Conservation (phyloP, 2,888 invertebrate species). For the Megastigmus dorsalis region DNA sequence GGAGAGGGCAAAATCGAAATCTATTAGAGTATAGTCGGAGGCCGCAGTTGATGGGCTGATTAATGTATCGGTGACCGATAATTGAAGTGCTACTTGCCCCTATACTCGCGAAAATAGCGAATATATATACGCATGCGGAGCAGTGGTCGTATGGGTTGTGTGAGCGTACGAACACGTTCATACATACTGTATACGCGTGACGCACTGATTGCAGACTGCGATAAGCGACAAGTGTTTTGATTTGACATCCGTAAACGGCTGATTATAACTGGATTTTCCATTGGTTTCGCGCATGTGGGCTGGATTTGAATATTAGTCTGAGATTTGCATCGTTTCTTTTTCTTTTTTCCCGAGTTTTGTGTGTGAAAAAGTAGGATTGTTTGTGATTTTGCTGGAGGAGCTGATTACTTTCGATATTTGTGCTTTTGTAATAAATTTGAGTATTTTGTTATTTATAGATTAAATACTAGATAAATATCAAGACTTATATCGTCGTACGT, state of each 20-base stretch:
- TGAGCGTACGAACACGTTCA: background rate
- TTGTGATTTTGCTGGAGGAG: no score
- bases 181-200: constrained; percentile 5
- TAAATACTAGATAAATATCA: no score
- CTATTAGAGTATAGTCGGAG: constrained; percentile 9
- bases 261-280: constrained; percentile 24
- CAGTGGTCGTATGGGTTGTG: background rate
- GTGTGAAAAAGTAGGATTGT: no score
- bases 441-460: no score
- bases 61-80: constrained; percentile 45
- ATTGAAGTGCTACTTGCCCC: constrained; percentile 31
- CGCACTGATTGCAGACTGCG: background rate
- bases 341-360: no score
- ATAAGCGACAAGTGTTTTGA: constrained; percentile 33
- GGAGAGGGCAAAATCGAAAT: constrained; percentile 18
- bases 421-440: no score
- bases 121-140: background rate
- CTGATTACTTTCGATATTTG: no score
- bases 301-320: background rate
- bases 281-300: background rate
- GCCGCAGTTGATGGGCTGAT: constrained; percentile 24
- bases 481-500: no score
- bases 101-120: background rate
- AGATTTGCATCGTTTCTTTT: no score
- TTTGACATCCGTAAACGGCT: constrained; percentile 23